Evolutionary conservation across 1,140 invertebrate genomes (phyloP), one percentile per base, ranked within the genome.

Genomic region (Samia ricini): DNA sequence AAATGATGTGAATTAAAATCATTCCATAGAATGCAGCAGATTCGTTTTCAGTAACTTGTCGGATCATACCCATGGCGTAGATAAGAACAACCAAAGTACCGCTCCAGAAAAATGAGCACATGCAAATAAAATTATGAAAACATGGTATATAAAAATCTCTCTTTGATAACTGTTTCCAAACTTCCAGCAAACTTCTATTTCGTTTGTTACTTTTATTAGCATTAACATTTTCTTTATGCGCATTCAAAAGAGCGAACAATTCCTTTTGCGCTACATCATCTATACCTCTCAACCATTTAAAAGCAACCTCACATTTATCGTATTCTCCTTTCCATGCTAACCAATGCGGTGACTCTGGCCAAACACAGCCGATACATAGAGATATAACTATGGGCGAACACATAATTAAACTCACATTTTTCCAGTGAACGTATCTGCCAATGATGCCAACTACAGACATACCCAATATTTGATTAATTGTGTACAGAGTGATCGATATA

Each of bases 271-370:
- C 29, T 10, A 42, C 55, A 19, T 52, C 49, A 22, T 55, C 64
- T 21, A 29, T 59, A 2, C 64, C 64, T 61, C 64, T 36, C 12
- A 66, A 50, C 49, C 50, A 62, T 49, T 52, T 57, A 15, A 66
- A 66, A n/a, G 20, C 36, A 18, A 29, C 29, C 19, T 61, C 60
- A 33, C 64, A 66, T 55, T 61, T 56, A 12, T 24, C 20, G 18
- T 61, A 54, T 12, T 56, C 55, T 22, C 60, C 56, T 62, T 62
- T 66, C 33, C 20, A 61, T 19, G 64, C 64, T 2, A 66, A 24
- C 64, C 64, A 66, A 0, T 29, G 58, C 4, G 64, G 64, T 0
- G 64, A 61, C 36, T 66, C 60, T 18, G 64, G 64, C 60, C 60
- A 66, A 4, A 22, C 1, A 33, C 26, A 59, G 3, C 36, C 29